A percentile compares a stretch with the other conserved stretches of the same genome.
Evolutionary conservation across 2,888 invertebrate species (phyloP).

Genomic region (Papilio protenor): DNA sequence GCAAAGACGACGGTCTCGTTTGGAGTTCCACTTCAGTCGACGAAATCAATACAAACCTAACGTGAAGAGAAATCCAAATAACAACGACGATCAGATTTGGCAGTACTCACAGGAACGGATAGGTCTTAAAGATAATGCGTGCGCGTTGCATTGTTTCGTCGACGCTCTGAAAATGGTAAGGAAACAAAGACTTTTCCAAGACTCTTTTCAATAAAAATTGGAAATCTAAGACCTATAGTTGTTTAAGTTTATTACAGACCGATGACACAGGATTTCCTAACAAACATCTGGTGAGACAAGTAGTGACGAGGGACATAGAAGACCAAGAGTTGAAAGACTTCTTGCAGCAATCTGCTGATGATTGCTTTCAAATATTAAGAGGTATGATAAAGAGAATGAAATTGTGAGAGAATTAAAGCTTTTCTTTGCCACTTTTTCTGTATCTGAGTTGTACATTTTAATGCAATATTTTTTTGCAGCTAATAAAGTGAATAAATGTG

Average conservation of each 20-base stretch:
- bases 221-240: background rate
- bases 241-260: slow-evolving; percentile 67
- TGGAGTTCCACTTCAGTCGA: slow-evolving; percentile 71
- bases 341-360: slow-evolving; percentile 87
- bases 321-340: slow-evolving; percentile 88
- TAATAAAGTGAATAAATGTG: slow-evolving; percentile 85
- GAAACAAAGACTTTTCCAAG: background rate
- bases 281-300: slow-evolving; percentile 85
- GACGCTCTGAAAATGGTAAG: slow-evolving; percentile 87
- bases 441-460: background rate
- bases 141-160: slow-evolving; percentile 88
- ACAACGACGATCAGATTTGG: slow-evolving; percentile 55
- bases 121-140: slow-evolving; percentile 67
- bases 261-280: slow-evolving; percentile 87
- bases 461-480: slow-evolving; percentile 66
- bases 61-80: slow-evolving; percentile 56
- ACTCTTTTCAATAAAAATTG: background rate
- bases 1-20: slow-evolving; percentile 66
- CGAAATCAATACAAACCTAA: slow-evolving; percentile 78
- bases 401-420: too few species aligned
- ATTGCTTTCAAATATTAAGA: slow-evolving; percentile 87
- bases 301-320: slow-evolving; percentile 85
- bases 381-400: slow-evolving; percentile 55
- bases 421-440: too few species aligned
- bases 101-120: slow-evolving; percentile 58